Base-by-base conservation (phyloP, 1,140 invertebrate species). In the Lethocerus indicus region DNA sequence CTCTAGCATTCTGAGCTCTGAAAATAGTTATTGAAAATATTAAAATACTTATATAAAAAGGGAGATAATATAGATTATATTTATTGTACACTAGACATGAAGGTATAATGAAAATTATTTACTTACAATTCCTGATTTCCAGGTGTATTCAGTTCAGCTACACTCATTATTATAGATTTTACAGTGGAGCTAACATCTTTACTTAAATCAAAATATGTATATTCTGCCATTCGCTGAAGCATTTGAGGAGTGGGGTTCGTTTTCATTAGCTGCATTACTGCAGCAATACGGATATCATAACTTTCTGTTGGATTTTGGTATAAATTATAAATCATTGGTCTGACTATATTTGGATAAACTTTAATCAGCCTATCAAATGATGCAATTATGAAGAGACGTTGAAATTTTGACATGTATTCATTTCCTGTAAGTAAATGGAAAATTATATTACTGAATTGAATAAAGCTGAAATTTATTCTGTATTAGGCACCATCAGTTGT, bases 221-320 rank as follows among this genome's bases (percentile, higher is more conserved):
- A 73, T 53, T 73, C 56, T 40, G 80, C 80, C 71, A 83, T 78
- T 32, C 69, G 65, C 61, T 78, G 74, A 55, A 82, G 70, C 68
- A 80, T 76, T 7, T 59, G 61, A 14, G 63, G 57, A 1, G 76
- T 67, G 13, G 79, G 79, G 35, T 71, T 63, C 29, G 71, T 67
- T 39, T 64, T 66, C 62, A 80, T 71, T 29, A 74, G 44, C 13
- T 69, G 61, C 23, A 66, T 69, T 7, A 80, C 71, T 35, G 79
- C 78, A 37, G 72, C 71, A 24, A 71, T 70, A 54, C 80, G 70
- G 2, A 82, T 63, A 64, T 80, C 71, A 47, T 74, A 69, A 16
- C 65, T 54, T 54, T 82, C 79, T 41, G 64, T 69, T 13, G 65
- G 64, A 60, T 82, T 81, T 51, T 70, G 65, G 53, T 81, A 75